A percentile compares a stretch with the other conserved stretches of the same genome.
These are phyloP conservation scores for Perca schrenkii DNA, from an alignment of 2,113 vertebrate species.

Conservation along the genomic window DNA sequence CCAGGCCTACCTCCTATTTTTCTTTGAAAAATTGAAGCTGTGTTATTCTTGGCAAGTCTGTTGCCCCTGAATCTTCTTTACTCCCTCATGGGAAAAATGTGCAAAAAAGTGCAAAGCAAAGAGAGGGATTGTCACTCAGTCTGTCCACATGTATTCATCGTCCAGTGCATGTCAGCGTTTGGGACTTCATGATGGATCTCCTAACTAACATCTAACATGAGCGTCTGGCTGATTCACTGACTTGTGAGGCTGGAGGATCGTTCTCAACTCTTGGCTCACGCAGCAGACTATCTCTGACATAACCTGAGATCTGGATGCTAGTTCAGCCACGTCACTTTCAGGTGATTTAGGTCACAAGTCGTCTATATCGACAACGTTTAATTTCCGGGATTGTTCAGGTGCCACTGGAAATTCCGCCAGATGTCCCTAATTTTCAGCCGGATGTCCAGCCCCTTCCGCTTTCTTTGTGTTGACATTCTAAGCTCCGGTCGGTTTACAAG, in stretches of 20 bases:
- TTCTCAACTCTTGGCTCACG: conserved; percentile 12
- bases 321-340: neutral
- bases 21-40: neutral
- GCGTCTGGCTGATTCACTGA: conserved; percentile 35
- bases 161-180: neutral
- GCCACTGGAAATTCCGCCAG: too few relatives aligned
- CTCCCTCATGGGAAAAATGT: neutral
- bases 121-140: too few relatives aligned
- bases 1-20: neutral
- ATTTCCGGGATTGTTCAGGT: too few relatives aligned
- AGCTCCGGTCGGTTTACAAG: too few relatives aligned
- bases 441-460: too few relatives aligned
- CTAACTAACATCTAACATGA: neutral
- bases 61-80: neutral
- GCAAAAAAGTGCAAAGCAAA: neutral
- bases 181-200: conserved; percentile 39
- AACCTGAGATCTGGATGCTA: neutral
- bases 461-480: too few relatives aligned
- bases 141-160: conserved; percentile 1
- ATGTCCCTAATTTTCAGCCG: too few relatives aligned
- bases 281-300: conserved; percentile 2
- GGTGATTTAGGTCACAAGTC: neutral
- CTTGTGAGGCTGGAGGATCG: conserved; percentile 35
- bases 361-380: too few relatives aligned
- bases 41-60: conserved; percentile 11